Percentiles rank a stretch among this genome's conserved stretches.
These are phyloP conservation scores for Anagrus nilaparvatae DNA, from an alignment of 1,140 invertebrate species.

Conservation along the genomic window DNA sequence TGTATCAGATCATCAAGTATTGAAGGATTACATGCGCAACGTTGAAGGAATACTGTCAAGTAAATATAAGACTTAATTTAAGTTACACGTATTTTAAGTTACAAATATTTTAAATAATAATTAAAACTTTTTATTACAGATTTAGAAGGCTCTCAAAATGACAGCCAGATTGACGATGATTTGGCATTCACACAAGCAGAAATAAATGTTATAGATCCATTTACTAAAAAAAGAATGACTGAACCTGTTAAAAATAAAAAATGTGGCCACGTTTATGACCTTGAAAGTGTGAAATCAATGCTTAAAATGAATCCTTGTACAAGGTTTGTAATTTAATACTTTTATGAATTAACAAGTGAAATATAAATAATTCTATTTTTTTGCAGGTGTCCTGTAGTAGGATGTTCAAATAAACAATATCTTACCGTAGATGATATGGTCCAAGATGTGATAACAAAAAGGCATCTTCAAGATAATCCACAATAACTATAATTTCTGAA, in stretches of 20 bases:
- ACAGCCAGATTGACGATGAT: slow-evolving; percentile 23
- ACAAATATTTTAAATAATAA: not conserved
- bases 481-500: not conserved
- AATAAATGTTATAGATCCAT: slow-evolving; percentile 42
- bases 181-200: slow-evolving; percentile 21
- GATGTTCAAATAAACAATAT: slow-evolving; percentile 28
- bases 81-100: not conserved
- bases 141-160: not conserved
- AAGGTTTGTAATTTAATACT: slow-evolving; percentile 25
- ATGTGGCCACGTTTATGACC: slow-evolving; percentile 48
- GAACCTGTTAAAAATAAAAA: slow-evolving; percentile 44
- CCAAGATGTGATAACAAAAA: slow-evolving; percentile 24
- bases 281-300: slow-evolving; percentile 33
- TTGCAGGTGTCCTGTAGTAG: slow-evolving; percentile 34
- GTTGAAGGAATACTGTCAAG: slow-evolving; percentile 18
- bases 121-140: slow-evolving; percentile 1
- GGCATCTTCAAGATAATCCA: slow-evolving; percentile 21
- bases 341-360: slow-evolving; percentile 1
- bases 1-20: slow-evolving; percentile 9
- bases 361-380: slow-evolving; percentile 3
- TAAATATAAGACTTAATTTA: slow-evolving; percentile 6
- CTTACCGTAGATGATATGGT: slow-evolving; percentile 21
- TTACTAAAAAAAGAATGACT: slow-evolving; percentile 42
- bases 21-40: slow-evolving; percentile 18
- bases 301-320: slow-evolving; percentile 33